phyloP scores from a whole-genome alignment of 2,888 invertebrate species.

The Corbicula japonica region DNA sequence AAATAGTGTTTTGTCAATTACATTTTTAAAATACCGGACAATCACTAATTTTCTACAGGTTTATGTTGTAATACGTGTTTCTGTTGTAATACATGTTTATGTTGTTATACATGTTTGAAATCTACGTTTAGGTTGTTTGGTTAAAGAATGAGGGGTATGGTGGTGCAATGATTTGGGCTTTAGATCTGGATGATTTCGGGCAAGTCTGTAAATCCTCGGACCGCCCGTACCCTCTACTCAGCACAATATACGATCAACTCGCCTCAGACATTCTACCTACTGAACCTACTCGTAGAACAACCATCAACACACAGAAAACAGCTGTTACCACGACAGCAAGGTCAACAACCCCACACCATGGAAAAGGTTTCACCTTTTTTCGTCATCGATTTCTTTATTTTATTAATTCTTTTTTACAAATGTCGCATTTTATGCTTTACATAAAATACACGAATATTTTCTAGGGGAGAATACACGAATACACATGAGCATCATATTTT shows the following conservation, averaged over 20 bases:
- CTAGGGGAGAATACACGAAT: no score
- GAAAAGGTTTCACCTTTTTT: constrained; percentile 11
- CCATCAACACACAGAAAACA: background rate
- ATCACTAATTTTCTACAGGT: no score
- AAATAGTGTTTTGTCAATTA: no score
- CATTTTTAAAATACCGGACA: no score
- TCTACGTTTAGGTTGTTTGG: constrained; percentile 58
- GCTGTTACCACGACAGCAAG: constrained; percentile 6
- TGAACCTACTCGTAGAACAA: background rate
- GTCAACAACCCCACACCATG: constrained; percentile 12
- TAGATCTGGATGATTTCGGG: constrained; percentile 68
- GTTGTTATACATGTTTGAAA: no score
- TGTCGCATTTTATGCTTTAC: background rate
- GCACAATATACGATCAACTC: constrained; percentile 37
- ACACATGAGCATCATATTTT: no score
- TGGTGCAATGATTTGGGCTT: constrained; percentile 71
- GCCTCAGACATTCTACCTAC: constrained; percentile 17
- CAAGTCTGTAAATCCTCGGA: constrained; percentile 51
- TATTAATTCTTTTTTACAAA: background rate
- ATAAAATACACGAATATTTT: no score
- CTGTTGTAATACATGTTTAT: no score
- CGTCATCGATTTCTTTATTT: background rate
- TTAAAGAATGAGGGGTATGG: constrained; percentile 62
- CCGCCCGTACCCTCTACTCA: constrained; percentile 55
- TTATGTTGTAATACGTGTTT: no score